A percentile compares a stretch with the other conserved stretches of the same genome.
Conservation (phyloP, 2,888 invertebrate species). For the Drosophila leonis region DNA sequence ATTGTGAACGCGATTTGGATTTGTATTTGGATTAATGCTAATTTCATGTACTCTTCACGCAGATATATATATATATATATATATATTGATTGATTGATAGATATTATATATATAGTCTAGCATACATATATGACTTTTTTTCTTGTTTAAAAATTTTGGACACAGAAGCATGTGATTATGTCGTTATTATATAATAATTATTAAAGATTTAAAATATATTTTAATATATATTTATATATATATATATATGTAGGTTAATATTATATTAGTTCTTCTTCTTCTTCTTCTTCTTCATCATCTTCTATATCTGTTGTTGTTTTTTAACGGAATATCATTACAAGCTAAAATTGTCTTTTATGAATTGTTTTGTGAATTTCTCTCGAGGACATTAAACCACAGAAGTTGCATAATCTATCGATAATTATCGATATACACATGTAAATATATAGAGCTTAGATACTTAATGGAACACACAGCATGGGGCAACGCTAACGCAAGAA, state of each 20-base stretch:
- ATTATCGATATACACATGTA: constrained; percentile 1
- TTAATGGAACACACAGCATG: constrained; percentile 25
- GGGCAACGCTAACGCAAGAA: background rate
- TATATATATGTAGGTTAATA: constrained; percentile 14
- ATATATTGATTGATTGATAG: constrained; percentile 25
- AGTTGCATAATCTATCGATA: constrained; percentile 13
- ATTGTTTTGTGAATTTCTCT: constrained; percentile 60
- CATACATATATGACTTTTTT: constrained; percentile 65
- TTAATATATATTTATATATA: constrained; percentile 26
- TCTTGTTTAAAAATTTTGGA: constrained; percentile 39
- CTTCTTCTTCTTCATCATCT: constrained; percentile 1
- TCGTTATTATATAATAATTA: constrained; percentile 39
- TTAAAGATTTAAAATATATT: constrained; percentile 33
- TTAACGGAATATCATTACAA: constrained; percentile 64
- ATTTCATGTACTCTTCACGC: constrained; percentile 21
- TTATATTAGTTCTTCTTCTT: constrained; percentile 27
- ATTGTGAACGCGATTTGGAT: constrained; percentile 9
- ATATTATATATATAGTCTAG: constrained; percentile 21
- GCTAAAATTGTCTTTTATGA: constrained; percentile 76
- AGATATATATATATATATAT: constrained; percentile 24
- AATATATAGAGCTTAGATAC: background rate
- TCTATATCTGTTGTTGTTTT: constrained; percentile 6
- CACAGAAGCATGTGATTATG: constrained; percentile 57
- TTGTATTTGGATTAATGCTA: constrained; percentile 23
- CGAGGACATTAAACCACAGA: constrained; percentile 31